These are phyloP conservation scores for Dynastes maya DNA, from an alignment of 2,888 invertebrate genomes.

Conservation along the genomic window DNA sequence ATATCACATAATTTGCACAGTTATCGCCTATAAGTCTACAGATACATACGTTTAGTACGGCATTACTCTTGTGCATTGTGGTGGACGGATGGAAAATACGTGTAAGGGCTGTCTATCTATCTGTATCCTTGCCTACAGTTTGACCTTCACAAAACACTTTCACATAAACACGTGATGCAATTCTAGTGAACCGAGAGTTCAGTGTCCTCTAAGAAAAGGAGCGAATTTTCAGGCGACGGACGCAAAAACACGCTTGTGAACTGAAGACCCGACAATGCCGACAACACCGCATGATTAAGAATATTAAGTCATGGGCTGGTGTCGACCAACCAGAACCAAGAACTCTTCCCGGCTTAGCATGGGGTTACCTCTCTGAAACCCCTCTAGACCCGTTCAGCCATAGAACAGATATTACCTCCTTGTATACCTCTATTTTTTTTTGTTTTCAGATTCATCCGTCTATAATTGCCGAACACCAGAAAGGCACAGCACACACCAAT, in stretches of 20 bases:
- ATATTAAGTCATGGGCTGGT: constrained; percentile 61
- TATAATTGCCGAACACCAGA: constrained; percentile 50
- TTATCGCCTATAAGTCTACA: not conserved
- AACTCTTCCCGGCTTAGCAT: constrained; percentile 59
- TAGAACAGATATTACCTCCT: constrained; percentile 50
- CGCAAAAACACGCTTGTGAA: constrained; percentile 59
- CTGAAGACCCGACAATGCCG: constrained; percentile 61
- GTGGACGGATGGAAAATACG: not conserved
- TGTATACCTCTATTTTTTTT: constrained; percentile 29
- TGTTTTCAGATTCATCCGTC: constrained; percentile 40
- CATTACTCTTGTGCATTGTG: constrained; percentile 4
- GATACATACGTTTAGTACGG: constrained; percentile 36
- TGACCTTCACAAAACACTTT: constrained; percentile 50
- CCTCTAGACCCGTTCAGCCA: constrained; percentile 54
- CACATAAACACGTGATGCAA: constrained; percentile 55
- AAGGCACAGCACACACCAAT: constrained; percentile 46
- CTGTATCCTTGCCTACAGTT: constrained; percentile 29
- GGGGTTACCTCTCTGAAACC: constrained; percentile 56
- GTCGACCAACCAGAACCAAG: constrained; percentile 66
- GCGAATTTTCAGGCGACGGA: constrained; percentile 53
- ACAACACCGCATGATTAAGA: constrained; percentile 62
- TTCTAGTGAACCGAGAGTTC: constrained; percentile 56
- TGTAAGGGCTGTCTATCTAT: constrained; percentile 17
- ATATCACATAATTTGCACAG: constrained; percentile 28
- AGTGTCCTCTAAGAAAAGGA: constrained; percentile 59